Conservation (phyloP, 2,113 vertebrate species). For the Columbina picui region DNA sequence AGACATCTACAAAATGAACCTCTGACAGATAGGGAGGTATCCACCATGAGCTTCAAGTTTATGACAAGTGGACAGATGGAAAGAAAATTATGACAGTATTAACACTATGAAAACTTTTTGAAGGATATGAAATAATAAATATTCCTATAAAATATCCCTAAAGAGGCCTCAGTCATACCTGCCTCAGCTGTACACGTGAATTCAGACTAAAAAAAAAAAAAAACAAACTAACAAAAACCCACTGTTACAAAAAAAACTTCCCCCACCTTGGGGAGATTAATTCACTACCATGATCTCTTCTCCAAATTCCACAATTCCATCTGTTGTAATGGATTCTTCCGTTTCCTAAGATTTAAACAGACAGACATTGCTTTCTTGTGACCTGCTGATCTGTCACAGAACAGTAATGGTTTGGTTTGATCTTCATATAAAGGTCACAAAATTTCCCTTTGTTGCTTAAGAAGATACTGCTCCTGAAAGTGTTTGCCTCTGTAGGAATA, state of each 20-base stretch:
- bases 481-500: background rate
- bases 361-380: background rate
- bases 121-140: background rate
- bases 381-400: background rate
- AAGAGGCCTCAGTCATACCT: background rate
- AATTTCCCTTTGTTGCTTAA: background rate
- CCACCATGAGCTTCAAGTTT: background rate
- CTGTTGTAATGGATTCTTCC: background rate
- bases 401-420: background rate
- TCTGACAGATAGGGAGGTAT: background rate
- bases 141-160: background rate
- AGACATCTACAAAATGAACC: background rate
- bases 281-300: background rate
- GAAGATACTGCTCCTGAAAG: background rate
- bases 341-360: background rate
- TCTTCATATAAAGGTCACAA: background rate
- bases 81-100: background rate
- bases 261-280: background rate
- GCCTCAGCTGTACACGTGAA: background rate
- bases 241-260: background rate
- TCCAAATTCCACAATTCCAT: background rate
- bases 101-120: background rate
- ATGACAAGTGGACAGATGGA: background rate
- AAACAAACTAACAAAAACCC: background rate
- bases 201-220: background rate